phyloP scores from a whole-genome alignment of 1,140 invertebrate species.

The Danaus melanippus region DNA sequence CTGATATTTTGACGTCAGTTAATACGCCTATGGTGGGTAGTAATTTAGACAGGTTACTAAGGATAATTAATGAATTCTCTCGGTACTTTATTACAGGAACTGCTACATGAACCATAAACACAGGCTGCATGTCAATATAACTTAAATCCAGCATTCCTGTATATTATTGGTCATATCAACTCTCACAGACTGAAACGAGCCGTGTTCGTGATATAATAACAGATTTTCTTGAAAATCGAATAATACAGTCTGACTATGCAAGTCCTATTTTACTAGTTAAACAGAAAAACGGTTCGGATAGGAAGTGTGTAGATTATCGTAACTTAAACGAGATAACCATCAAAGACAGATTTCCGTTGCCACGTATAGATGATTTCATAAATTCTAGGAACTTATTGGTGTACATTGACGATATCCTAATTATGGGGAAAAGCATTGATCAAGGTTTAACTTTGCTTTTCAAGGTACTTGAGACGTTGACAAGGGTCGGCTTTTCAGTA shows the following conservation, averaged over 20 bases:
- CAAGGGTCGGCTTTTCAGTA: constrained; percentile 19
- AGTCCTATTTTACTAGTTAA: constrained; percentile 9
- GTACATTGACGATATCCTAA: constrained; percentile 23
- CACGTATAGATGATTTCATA: constrained; percentile 57
- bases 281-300: constrained; percentile 1
- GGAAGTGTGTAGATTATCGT: constrained; percentile 2
- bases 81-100: constrained; percentile 21
- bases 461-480: constrained; percentile 12
- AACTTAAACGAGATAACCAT: not conserved
- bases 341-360: constrained; percentile 48
- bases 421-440: constrained; percentile 6
- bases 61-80: constrained; percentile 17
- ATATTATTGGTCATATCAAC: constrained; percentile 20
- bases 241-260: constrained; percentile 14
- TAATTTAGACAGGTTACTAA: constrained; percentile 4
- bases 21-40: constrained; percentile 13
- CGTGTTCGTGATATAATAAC: constrained; percentile 19
- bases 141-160: constrained; percentile 18
- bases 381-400: constrained; percentile 11
- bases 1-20: not conserved
- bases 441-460: constrained; percentile 14
- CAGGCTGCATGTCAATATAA: constrained; percentile 26
- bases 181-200: constrained; percentile 18
- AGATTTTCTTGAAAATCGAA: constrained; percentile 22
- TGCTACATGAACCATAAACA: constrained; percentile 21